phyloP scores from a whole-genome alignment of 2,113 vertebrate species.

The Cochlearius cochlearius region DNA sequence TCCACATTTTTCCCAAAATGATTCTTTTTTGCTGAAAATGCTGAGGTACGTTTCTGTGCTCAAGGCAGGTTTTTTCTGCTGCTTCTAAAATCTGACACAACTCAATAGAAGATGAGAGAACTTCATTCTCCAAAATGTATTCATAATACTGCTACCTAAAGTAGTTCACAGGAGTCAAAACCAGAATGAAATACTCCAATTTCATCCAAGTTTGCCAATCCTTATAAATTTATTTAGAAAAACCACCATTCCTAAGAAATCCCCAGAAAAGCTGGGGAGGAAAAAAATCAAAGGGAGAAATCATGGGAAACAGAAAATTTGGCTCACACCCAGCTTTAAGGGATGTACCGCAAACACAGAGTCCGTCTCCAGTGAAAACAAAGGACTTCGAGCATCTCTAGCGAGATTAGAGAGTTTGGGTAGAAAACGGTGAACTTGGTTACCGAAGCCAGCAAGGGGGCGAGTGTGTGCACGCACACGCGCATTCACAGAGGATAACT shows the following conservation, averaged over 20 bases:
- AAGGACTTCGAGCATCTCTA: fast-evolving
- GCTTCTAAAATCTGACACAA: background rate
- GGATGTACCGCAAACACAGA: background rate
- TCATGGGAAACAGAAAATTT: background rate
- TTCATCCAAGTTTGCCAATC: background rate
- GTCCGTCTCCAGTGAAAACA: background rate
- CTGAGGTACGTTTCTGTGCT: background rate
- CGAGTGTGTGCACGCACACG: fast-evolving
- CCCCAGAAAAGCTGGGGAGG: background rate
- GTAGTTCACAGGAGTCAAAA: background rate
- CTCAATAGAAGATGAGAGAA: background rate
- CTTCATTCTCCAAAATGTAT: background rate
- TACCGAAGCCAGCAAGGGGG: background rate
- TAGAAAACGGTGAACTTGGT: background rate
- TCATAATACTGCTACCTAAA: background rate
- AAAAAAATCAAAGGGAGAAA: background rate
- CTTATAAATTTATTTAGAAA: background rate
- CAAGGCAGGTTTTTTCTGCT: background rate
- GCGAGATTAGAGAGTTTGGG: background rate
- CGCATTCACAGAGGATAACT: fast-evolving
- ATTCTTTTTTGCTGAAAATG: background rate
- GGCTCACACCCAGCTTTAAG: background rate
- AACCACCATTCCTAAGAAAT: background rate
- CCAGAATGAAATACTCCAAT: background rate
- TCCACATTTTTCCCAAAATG: background rate